A percentile compares a stretch with the other conserved stretches of the same genome.
Evolutionary conservation across 2,113 vertebrate genomes (phyloP).

Genomic region (Passer domesticus): DNA sequence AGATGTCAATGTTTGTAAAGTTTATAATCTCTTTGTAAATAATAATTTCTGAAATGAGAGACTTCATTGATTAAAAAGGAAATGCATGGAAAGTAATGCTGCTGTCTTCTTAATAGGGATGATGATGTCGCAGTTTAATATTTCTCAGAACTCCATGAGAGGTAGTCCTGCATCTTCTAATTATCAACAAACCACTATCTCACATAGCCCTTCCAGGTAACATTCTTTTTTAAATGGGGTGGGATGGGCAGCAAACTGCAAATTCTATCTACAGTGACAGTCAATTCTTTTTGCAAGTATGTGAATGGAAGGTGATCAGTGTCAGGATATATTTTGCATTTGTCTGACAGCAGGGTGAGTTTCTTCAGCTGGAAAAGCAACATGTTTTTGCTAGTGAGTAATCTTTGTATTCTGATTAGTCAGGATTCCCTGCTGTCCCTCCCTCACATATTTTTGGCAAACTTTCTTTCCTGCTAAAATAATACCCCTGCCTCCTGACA

Average conservation of each 20-base stretch:
- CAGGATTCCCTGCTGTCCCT: background rate
- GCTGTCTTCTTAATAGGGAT: conserved; percentile 77
- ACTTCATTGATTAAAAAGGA: background rate
- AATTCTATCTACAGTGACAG: background rate
- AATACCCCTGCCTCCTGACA: background rate
- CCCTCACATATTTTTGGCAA: background rate
- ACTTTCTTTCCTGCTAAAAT: background rate
- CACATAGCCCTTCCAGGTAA: conserved; percentile 95
- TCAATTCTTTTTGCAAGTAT: background rate
- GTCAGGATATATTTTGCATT: background rate
- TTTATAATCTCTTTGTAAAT: background rate
- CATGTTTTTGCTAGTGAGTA: background rate
- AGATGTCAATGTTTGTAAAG: background rate
- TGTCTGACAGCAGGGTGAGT: background rate
- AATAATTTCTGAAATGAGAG: background rate
- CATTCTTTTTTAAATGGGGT: background rate
- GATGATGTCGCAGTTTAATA: conserved; percentile 93
- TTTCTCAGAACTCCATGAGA: conserved; percentile 95
- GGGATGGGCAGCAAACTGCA: background rate
- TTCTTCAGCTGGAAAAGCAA: background rate
- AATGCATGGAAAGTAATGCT: conserved; percentile 9
- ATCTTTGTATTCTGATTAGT: background rate
- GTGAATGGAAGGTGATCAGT: background rate
- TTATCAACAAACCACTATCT: conserved; percentile 84
- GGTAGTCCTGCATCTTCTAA: conserved; percentile 93